These are phyloP conservation scores for Gnathonemus longibarbis DNA, from an alignment of 2,113 vertebrate genomes.

Conservation along the genomic window DNA sequence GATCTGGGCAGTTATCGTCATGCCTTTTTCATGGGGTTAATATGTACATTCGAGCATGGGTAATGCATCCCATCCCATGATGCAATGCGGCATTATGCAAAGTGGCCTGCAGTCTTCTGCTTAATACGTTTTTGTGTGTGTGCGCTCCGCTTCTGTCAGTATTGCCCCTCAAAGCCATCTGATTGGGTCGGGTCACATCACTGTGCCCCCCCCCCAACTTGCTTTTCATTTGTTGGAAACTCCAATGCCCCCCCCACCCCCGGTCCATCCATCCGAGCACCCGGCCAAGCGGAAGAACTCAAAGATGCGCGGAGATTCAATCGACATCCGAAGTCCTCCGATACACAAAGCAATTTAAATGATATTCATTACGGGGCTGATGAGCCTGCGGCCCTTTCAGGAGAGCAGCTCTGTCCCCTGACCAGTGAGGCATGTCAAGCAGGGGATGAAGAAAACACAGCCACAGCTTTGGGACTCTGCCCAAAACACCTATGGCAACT, in stretches of 20 bases:
- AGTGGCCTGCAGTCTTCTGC: background rate
- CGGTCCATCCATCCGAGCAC: conserved; percentile 65
- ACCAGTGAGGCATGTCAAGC: conserved; percentile 71
- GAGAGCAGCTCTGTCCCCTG: conserved; percentile 78
- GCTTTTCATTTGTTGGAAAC: conserved; percentile 92
- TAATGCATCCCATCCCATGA: background rate
- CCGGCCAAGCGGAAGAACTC: conserved; percentile 97
- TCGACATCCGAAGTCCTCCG: conserved; percentile 99
- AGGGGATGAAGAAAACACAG: conserved; percentile 24
- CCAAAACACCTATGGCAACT: conserved; percentile 60
- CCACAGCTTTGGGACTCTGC: conserved; percentile 53
- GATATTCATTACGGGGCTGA: conserved; percentile 99
- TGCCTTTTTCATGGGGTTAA: conserved; percentile 24
- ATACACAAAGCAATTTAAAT: conserved; percentile 99
- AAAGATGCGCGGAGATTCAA: conserved; percentile 99
- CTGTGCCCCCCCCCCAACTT: conserved; percentile 75
- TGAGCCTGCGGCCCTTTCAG: conserved; percentile 97
- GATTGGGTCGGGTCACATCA: conserved; percentile 86
- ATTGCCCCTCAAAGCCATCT: conserved; percentile 80
- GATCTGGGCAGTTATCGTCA: background rate
- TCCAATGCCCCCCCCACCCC: conserved; percentile 43
- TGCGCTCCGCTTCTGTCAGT: conserved; percentile 66
- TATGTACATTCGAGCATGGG: background rate
- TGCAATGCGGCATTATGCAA: background rate
- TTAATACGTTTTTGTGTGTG: conserved; percentile 24